phyloP scores from a whole-genome alignment of 2,888 invertebrate genomes.

The Anoplius nigerrimus region DNA sequence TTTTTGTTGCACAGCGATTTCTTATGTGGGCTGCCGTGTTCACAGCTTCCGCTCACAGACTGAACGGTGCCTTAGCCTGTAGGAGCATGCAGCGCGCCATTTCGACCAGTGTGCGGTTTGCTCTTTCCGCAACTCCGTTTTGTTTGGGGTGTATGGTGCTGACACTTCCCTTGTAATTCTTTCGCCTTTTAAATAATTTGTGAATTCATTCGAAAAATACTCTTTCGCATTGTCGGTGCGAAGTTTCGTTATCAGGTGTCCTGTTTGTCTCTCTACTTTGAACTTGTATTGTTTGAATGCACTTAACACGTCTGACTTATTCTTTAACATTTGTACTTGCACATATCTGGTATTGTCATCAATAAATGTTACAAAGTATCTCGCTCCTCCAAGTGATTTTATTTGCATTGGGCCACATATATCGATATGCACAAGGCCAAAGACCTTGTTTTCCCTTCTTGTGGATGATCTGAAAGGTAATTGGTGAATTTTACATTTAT shows the following conservation, averaged over 20 bases:
- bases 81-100: conserved; percentile 14
- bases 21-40: conserved; percentile 24
- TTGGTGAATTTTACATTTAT: conserved; percentile 11
- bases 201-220: conserved; percentile 39
- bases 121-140: conserved; percentile 60
- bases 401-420: conserved; percentile 39
- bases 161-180: conserved; percentile 29
- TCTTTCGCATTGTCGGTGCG: conserved; percentile 41
- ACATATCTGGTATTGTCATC: conserved; percentile 35
- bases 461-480: conserved; percentile 14
- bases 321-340: conserved; percentile 23
- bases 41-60: conserved; percentile 57
- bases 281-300: conserved; percentile 36
- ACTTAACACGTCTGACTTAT: conserved; percentile 17
- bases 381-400: conserved; percentile 31
- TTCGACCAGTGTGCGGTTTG: conserved; percentile 59
- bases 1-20: too few relatives aligned
- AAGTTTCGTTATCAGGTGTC: conserved; percentile 32
- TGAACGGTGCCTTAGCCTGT: conserved; percentile 42
- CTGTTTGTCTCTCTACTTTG: conserved; percentile 29
- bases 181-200: conserved; percentile 21
- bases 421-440: conserved; percentile 43
- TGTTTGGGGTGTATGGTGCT: conserved; percentile 54
- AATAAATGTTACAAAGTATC: conserved; percentile 39
- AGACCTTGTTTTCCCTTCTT: conserved; percentile 17